Percentiles rank a stretch among this genome's conserved stretches.
Conservation (phyloP, 2,888 invertebrate genomes). For the Chrysotoxum bicinctum region DNA sequence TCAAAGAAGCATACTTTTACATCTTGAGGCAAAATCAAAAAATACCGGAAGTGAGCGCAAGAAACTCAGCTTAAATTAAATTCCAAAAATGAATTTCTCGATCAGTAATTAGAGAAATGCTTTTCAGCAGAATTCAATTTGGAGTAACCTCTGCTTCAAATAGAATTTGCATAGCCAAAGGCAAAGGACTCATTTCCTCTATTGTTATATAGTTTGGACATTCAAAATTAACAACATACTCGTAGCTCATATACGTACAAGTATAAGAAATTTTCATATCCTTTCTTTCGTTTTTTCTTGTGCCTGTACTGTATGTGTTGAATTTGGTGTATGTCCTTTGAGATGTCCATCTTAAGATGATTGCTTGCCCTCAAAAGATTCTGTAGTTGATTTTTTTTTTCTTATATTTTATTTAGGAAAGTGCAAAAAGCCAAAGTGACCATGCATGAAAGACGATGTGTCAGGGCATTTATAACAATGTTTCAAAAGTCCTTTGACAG, state of each 20-base stretch:
- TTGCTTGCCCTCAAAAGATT: conserved; percentile 19
- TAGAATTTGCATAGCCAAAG: conserved; percentile 25
- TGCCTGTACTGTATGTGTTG: background rate
- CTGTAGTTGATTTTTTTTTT: background rate
- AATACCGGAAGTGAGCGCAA: conserved; percentile 17
- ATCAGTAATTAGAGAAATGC: conserved; percentile 42
- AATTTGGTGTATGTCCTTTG: conserved; percentile 18
- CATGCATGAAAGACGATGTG: conserved; percentile 59
- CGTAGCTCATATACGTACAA: background rate
- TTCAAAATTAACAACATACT: conserved; percentile 48
- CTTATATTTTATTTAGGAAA: conserved; percentile 22
- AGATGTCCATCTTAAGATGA: conserved; percentile 38
- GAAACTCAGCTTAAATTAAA: conserved; percentile 25
- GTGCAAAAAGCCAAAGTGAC: conserved; percentile 30
- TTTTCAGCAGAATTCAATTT: conserved; percentile 18
- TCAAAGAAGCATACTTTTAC: conserved; percentile 2
- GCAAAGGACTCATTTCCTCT: conserved; percentile 33
- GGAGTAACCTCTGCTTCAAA: conserved; percentile 29
- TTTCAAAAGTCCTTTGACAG: conserved; percentile 48
- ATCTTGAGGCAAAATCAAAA: background rate
- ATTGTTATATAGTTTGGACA: conserved; percentile 30
- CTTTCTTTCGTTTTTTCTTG: conserved; percentile 8
- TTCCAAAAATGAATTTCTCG: conserved; percentile 28
- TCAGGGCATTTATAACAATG: conserved; percentile 41
- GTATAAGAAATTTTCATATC: conserved; percentile 20